Percentiles rank a stretch among this genome's conserved stretches.
phyloP scores from a whole-genome alignment of 2,113 vertebrate genomes.

The Alexandromys fortis region DNA sequence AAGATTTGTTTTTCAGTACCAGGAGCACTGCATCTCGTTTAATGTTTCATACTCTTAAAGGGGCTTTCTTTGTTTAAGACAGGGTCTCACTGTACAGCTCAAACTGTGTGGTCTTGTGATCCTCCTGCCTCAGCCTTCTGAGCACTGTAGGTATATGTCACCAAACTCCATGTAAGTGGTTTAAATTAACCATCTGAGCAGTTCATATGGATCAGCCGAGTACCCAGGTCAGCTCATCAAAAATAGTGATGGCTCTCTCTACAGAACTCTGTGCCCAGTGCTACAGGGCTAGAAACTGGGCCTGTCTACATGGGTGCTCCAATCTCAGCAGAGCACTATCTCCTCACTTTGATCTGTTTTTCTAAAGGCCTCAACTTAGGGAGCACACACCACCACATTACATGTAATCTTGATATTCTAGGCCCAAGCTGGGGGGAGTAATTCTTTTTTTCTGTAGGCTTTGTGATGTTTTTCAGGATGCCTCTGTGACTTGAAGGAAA shows the following conservation, averaged over 20 bases:
- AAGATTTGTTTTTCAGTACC: not conserved
- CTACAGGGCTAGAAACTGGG: not conserved
- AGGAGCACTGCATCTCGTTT: conserved; percentile 25
- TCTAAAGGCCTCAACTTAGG: conserved; percentile 30
- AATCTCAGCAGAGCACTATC: not conserved
- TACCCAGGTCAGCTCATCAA: not conserved
- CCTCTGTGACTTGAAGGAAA: conserved; percentile 34
- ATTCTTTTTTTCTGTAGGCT: not conserved
- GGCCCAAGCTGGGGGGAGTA: not conserved
- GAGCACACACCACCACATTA: not conserved
- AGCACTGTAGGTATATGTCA: not conserved
- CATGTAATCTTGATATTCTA: not conserved
- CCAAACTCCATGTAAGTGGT: not conserved
- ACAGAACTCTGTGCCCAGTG: not conserved
- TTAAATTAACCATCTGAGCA: not conserved
- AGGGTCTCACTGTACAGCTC: not conserved
- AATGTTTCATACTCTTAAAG: not conserved
- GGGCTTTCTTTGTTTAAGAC: not conserved
- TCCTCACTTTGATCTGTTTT: not conserved
- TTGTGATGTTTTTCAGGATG: conserved; percentile 41
- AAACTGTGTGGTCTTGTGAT: not conserved
- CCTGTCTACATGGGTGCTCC: not conserved
- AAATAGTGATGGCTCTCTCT: not conserved
- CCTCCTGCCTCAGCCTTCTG: not conserved
- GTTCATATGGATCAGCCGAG: not conserved